phyloP scores from a whole-genome alignment of 2,797 vertebrate species.

The Botia almorhae region DNA sequence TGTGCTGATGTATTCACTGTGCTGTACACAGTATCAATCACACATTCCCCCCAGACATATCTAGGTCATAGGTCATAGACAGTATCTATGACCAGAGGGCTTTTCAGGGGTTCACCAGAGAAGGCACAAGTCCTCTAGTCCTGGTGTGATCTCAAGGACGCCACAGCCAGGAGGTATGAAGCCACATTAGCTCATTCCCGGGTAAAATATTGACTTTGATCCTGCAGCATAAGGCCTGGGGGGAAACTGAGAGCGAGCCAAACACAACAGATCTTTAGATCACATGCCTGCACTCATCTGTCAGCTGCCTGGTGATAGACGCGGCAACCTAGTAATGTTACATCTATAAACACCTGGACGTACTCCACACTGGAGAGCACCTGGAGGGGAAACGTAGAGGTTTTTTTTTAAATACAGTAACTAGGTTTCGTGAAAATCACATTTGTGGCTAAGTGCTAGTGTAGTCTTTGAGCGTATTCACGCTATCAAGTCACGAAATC shows the following conservation, averaged over 20 bases:
- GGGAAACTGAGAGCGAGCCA: conserved; percentile 17
- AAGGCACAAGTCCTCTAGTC: background rate
- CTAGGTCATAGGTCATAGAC: too few relatives aligned
- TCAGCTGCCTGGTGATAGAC: conserved; percentile 16
- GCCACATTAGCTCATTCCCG: conserved; percentile 33
- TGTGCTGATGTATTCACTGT: background rate
- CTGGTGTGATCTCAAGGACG: conserved; percentile 35
- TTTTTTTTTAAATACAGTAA: background rate
- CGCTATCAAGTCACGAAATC: background rate
- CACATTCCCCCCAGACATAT: background rate
- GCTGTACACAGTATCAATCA: background rate
- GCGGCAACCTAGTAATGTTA: conserved; percentile 14
- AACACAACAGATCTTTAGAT: conserved; percentile 32
- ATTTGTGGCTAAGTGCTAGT: conserved; percentile 15
- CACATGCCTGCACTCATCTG: conserved; percentile 34
- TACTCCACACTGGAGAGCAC: background rate
- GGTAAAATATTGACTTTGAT: conserved; percentile 50
- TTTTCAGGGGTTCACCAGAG: background rate
- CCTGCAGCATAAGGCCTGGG: conserved; percentile 29
- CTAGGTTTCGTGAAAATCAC: conserved; percentile 12
- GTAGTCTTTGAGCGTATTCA: conserved; percentile 10
- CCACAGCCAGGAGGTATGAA: conserved; percentile 30
- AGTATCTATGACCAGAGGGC: background rate
- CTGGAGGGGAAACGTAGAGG: background rate
- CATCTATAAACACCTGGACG: conserved; percentile 29